Percentiles rank a stretch among this genome's conserved stretches.
Evolutionary conservation across 1,140 invertebrate genomes (phyloP).

Genomic region (Latrodectus geometricus): DNA sequence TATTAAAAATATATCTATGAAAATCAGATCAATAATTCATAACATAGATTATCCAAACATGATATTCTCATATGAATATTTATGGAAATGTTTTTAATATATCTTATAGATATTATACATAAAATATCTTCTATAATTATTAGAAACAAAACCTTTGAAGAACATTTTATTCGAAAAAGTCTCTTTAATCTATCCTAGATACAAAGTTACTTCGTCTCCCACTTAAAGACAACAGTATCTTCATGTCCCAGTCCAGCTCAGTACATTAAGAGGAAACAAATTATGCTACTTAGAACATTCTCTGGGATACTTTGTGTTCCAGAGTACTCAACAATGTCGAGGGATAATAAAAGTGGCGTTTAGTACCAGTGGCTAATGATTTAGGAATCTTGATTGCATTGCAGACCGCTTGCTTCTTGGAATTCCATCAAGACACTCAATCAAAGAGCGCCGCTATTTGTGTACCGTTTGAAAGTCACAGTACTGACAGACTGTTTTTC

Average conservation of each 20-base stretch:
- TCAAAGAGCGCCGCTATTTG: not conserved
- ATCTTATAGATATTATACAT: too few relatives aligned
- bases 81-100: too few relatives aligned
- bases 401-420: not conserved
- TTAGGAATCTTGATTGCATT: constrained; percentile 11
- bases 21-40: too few relatives aligned
- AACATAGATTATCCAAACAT: too few relatives aligned
- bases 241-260: not conserved
- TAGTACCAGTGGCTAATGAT: constrained; percentile 27
- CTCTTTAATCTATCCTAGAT: too few relatives aligned
- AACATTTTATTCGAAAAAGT: too few relatives aligned
- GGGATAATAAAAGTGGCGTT: constrained; percentile 46
- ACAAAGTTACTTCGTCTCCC: not conserved
- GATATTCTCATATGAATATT: too few relatives aligned
- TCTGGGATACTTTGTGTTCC: not conserved
- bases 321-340: not conserved
- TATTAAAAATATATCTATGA: too few relatives aligned
- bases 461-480: not conserved
- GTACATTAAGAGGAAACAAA: constrained; percentile 30
- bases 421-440: constrained; percentile 25
- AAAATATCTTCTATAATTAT: too few relatives aligned
- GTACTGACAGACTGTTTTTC: too few relatives aligned
- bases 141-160: too few relatives aligned
- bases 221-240: constrained; percentile 8
- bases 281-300: not conserved